Conservation (phyloP, 2,888 invertebrate genomes). For the Drosophila meridionalis region DNA sequence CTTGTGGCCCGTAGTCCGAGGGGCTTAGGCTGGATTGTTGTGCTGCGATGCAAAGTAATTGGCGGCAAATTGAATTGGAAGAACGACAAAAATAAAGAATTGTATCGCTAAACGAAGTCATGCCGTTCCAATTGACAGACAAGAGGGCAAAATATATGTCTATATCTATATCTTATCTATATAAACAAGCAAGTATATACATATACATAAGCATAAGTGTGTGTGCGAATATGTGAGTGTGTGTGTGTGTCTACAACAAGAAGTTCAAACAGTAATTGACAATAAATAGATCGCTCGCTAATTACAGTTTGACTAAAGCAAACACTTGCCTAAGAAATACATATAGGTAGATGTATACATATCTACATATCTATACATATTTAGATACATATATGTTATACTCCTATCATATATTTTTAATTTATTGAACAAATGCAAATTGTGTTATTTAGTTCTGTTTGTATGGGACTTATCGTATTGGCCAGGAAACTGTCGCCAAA, state of each 20-base stretch:
- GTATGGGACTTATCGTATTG: conserved; percentile 37
- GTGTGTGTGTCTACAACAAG: conserved; percentile 2
- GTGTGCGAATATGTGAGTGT: background rate
- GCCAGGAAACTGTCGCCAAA: conserved; percentile 46
- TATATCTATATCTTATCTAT: conserved; percentile 37
- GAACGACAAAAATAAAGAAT: conserved; percentile 37
- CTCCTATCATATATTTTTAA: background rate
- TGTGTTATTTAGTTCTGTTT: conserved; percentile 33
- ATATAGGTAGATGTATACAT: background rate
- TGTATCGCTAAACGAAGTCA: conserved; percentile 82
- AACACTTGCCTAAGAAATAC: conserved; percentile 20
- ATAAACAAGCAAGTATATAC: conserved; percentile 8
- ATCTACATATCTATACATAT: background rate
- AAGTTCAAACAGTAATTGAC: conserved; percentile 43
- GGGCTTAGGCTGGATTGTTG: conserved; percentile 15
- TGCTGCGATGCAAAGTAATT: conserved; percentile 73
- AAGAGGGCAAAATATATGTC: conserved; percentile 31
- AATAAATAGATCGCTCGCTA: conserved; percentile 49
- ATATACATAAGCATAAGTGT: conserved; percentile 2
- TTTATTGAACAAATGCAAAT: conserved; percentile 53
- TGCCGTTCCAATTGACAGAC: conserved; percentile 79
- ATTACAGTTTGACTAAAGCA: conserved; percentile 38
- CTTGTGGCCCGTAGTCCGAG: background rate
- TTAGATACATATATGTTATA: background rate
- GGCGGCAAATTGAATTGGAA: conserved; percentile 77